Evolutionary conservation across 2,888 invertebrate species (phyloP).

Genomic region (Homarus gammarus): DNA sequence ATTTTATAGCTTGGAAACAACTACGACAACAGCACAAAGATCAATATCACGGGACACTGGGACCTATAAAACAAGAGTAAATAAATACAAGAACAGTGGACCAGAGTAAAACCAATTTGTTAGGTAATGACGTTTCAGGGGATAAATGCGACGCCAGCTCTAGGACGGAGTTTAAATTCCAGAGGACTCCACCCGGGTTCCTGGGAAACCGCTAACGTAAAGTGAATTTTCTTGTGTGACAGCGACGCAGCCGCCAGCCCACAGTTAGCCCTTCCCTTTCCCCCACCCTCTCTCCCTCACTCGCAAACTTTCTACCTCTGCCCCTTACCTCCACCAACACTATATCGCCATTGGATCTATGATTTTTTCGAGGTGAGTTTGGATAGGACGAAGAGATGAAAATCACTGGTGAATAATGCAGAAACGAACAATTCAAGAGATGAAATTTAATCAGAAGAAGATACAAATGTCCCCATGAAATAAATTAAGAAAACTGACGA

Average conservation of each 20-base stretch:
- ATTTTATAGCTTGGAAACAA: no score
- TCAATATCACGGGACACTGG: no score
- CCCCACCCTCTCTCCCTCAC: neutral
- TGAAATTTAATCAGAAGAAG: no score
- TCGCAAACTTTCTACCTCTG: no score
- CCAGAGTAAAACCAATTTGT: slow-evolving; percentile 27
- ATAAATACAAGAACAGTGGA: neutral
- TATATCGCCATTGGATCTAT: neutral
- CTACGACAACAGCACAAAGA: no score
- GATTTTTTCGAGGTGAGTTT: no score
- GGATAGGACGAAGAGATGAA: no score
- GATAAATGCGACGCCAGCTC: slow-evolving; percentile 32
- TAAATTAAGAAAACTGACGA: neutral
- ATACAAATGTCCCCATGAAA: neutral
- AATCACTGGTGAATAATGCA: no score
- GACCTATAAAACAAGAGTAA: no score
- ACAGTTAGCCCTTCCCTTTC: neutral
- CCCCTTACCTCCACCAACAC: neutral
- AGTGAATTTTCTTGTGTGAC: slow-evolving; percentile 62
- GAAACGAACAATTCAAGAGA: no score
- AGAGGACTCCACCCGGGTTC: slow-evolving; percentile 22
- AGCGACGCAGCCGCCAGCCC: slow-evolving; percentile 13
- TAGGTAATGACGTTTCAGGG: slow-evolving; percentile 26
- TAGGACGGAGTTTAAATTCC: slow-evolving; percentile 35
- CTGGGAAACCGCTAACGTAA: slow-evolving; percentile 55